Base-by-base conservation (phyloP, 2,888 invertebrate genomes). In the Antitype chi region DNA sequence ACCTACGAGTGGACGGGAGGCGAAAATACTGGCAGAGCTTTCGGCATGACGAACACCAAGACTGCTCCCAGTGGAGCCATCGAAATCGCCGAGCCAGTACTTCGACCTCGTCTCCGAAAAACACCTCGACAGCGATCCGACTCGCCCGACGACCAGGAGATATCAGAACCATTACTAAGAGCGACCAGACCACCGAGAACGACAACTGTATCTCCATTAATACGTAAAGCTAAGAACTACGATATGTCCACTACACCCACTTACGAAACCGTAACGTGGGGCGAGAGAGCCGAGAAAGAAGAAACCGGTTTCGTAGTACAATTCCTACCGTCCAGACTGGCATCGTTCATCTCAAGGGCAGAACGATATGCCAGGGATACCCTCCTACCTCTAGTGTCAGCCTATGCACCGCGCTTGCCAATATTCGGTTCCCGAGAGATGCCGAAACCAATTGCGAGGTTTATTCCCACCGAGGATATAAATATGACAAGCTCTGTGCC, bases 281-380 rank as follows among this genome's bases (percentile, higher is more conserved):
- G 94, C 77, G 94, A 94, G 77, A 91, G 92, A 74, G 92, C 89
- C 1, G 96, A 93, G 87, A 96, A 92, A 87, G 95, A 93, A 81
- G 94, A 95, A 79, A 82, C 93, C 11, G 93, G 96, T 77, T 96
- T 97, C 76, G 98, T 98, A 0, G 98, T 98, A 0, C 98, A 99
- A 92, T 97, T 98, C 89, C 94, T 99, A 63, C 98, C 98, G 0
- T 98, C 98, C 84, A 97, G 98, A 53, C 93, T 98, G 3, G 98
- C 98, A 0, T 98, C 98, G 8, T 97, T 99, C 93, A 97, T 99
- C 67, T 98, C 98, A 59, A 97, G 98, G 87, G 98, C 98, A 0
- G 98, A 98, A 90, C 97, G 98, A 69, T 98, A 98, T 92, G 98
- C 98, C 0, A 97, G 98, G 72, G 98, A 98, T 91, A 98, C 98